Evolutionary conservation across 2,113 vertebrate species (phyloP).

Genomic region (Felis chaus): DNA sequence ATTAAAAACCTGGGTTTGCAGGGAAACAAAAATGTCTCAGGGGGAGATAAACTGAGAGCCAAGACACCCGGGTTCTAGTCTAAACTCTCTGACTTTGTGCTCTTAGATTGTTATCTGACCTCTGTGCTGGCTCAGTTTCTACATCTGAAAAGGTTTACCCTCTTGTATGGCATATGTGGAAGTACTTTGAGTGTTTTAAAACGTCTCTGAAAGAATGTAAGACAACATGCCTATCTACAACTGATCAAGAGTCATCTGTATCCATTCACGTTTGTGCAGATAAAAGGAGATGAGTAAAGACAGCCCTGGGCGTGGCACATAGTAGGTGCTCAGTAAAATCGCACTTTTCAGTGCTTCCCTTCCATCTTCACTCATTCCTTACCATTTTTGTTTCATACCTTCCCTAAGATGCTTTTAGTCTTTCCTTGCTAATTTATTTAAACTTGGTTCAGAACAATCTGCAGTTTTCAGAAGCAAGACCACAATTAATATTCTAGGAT

Average conservation of each 20-base stretch:
- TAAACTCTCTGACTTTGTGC: neutral
- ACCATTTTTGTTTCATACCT: neutral
- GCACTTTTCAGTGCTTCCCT: neutral
- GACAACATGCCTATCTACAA: neutral
- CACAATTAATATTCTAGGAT: constrained; percentile 37
- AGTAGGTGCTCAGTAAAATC: neutral
- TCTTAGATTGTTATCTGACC: neutral
- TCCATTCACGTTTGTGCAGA: neutral
- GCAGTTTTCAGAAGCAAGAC: constrained; percentile 25
- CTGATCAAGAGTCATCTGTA: neutral
- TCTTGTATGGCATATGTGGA: neutral
- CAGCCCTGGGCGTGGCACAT: neutral
- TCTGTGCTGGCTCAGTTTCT: constrained; percentile 3
- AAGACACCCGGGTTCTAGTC: neutral
- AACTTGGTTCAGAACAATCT: neutral
- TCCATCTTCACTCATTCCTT: neutral
- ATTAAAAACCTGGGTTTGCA: neutral
- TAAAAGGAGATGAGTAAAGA: neutral
- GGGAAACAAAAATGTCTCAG: neutral
- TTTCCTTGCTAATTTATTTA: neutral
- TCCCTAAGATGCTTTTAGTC: neutral
- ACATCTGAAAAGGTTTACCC: neutral
- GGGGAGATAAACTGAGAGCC: neutral
- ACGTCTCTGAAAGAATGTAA: neutral
- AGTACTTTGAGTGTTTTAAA: constrained; percentile 32